Conservation (phyloP, 2,888 invertebrate genomes). For the Pachycephus smyrnensis region DNA sequence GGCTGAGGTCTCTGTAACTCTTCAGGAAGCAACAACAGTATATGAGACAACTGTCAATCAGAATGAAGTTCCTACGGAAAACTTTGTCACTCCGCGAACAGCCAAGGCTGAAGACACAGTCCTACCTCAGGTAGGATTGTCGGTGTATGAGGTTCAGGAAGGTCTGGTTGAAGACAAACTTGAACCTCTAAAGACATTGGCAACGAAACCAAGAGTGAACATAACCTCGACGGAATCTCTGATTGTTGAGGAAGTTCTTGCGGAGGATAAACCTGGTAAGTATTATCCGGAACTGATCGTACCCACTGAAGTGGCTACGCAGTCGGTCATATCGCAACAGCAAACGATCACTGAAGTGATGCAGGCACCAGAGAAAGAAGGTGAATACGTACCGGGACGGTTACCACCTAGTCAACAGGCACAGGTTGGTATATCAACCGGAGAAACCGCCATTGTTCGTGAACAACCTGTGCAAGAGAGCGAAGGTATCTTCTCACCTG, state of each 20-base stretch:
- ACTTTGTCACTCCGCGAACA: conserved; percentile 66
- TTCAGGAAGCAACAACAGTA: conserved; percentile 77
- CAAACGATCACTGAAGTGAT: conserved; percentile 76
- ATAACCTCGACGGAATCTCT: conserved; percentile 75
- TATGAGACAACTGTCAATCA: conserved; percentile 73
- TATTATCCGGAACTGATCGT: conserved; percentile 84
- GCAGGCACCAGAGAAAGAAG: conserved; percentile 78
- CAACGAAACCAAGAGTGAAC: conserved; percentile 73
- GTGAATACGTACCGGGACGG: conserved; percentile 71
- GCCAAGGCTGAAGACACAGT: conserved; percentile 72
- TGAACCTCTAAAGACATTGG: conserved; percentile 67
- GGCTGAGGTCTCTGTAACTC: conserved; percentile 71
- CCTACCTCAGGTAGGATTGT: conserved; percentile 74
- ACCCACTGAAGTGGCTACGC: conserved; percentile 80
- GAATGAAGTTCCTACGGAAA: conserved; percentile 73
- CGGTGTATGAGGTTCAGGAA: conserved; percentile 75
- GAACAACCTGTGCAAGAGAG: conserved; percentile 75
- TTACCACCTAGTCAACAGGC: conserved; percentile 75
- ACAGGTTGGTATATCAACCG: conserved; percentile 71
- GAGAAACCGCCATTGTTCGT: conserved; percentile 72
- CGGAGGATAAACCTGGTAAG: conserved; percentile 80
- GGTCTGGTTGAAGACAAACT: conserved; percentile 73
- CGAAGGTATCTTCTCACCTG: conserved; percentile 71
- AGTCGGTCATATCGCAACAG: conserved; percentile 75
- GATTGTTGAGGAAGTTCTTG: conserved; percentile 76